Conservation (phyloP, 2,113 vertebrate genomes). For the Syngnathus scovelli region DNA sequence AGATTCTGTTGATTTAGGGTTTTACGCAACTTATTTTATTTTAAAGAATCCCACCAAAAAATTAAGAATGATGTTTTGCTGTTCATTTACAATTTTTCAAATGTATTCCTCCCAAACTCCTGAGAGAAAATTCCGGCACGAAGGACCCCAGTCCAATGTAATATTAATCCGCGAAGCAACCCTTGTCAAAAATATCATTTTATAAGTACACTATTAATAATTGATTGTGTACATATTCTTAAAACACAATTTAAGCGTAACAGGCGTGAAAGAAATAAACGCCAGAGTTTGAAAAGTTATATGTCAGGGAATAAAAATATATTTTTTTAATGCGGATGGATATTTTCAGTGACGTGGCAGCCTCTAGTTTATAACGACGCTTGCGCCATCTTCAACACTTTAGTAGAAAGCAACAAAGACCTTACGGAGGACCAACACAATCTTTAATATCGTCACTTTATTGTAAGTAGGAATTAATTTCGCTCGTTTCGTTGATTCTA, state of each 20-base stretch:
- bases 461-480: not conserved
- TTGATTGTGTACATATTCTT: not conserved
- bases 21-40: too few relatives aligned
- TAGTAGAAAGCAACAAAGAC: not conserved
- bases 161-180: conserved; percentile 33
- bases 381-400: rapidly evolving
- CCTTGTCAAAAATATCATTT: not conserved
- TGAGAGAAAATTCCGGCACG: conserved; percentile 15
- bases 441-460: not conserved
- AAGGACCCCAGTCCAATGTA: not conserved
- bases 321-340: conserved; percentile 43
- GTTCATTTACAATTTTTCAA: too few relatives aligned
- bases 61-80: too few relatives aligned
- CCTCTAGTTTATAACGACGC: conserved; percentile 23
- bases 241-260: rapidly evolving
- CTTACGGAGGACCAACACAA: not conserved
- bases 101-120: too few relatives aligned
- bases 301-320: conserved; percentile 1
- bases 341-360: conserved; percentile 19
- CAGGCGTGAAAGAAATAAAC: not conserved
- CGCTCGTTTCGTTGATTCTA: not conserved
- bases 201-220: not conserved
- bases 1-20: too few relatives aligned
- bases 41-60: too few relatives aligned
- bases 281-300: rapidly evolving